These are phyloP conservation scores for Macrotus californicus DNA, from an alignment of 2,113 vertebrate species.

Conservation along the genomic window DNA sequence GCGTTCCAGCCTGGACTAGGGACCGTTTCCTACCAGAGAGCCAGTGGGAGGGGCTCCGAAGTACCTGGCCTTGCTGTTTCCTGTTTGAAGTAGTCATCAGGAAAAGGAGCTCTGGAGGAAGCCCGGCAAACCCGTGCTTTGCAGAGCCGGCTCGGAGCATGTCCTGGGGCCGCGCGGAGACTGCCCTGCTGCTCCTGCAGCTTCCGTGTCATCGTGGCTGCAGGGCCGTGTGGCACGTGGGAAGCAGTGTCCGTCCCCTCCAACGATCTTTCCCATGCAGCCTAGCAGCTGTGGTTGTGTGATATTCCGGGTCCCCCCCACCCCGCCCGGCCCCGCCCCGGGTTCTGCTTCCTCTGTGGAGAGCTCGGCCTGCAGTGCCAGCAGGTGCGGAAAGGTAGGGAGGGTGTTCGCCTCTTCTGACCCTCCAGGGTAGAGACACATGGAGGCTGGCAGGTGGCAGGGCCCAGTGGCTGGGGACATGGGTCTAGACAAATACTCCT, in stretches of 20 bases:
- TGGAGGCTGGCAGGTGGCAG: not conserved
- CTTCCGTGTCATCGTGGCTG: not conserved
- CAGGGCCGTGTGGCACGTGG: not conserved
- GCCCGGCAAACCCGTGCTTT: not conserved
- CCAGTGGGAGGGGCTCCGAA: not conserved
- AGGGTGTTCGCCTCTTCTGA: not conserved
- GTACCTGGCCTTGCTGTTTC: not conserved
- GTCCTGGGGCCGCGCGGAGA: too few relatives aligned
- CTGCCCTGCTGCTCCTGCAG: not conserved
- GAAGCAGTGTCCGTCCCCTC: accelerated
- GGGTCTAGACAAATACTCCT: not conserved
- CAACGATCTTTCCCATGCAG: not conserved
- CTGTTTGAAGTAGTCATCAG: not conserved
- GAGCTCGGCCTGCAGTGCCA: not conserved
- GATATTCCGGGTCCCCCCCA: not conserved
- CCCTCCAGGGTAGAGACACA: not conserved
- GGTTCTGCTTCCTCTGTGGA: not conserved
- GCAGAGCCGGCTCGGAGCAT: not conserved
- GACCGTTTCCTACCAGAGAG: not conserved
- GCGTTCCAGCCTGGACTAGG: not conserved
- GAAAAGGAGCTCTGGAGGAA: not conserved
- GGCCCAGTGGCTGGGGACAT: not conserved
- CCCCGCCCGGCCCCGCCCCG: too few relatives aligned
- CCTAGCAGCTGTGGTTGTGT: too few relatives aligned
- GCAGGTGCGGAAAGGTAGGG: not conserved